A percentile compares a stretch with the other conserved stretches of the same genome.
Conservation (phyloP, 2,113 vertebrate genomes). For the Astur gentilis region DNA sequence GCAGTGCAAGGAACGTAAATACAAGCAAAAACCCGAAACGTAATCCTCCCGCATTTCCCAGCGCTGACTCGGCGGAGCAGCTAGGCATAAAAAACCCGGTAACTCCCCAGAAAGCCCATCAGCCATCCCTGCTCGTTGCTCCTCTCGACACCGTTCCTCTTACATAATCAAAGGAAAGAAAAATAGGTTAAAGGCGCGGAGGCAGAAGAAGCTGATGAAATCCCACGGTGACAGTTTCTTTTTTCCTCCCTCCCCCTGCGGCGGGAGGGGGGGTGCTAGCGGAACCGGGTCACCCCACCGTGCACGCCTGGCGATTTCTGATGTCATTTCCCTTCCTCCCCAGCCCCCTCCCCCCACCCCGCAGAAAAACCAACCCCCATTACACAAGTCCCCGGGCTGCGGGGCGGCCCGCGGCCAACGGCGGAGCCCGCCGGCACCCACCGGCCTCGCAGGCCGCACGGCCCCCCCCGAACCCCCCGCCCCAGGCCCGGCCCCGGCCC, state of each 20-base stretch:
- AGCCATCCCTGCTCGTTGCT: neutral
- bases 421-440: no score
- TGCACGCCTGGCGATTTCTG: neutral
- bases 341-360: no score
- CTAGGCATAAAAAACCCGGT: neutral
- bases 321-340: constrained; percentile 51
- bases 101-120: neutral
- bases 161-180: neutral
- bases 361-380: no score
- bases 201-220: constrained; percentile 38
- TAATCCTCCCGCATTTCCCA: neutral
- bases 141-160: neutral
- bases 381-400: no score
- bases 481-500: no score
- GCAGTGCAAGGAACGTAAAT: rapidly evolving
- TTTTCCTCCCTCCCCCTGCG: constrained; percentile 8
- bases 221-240: constrained; percentile 47
- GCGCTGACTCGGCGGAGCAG: neutral
- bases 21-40: rapidly evolving
- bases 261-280: neutral
- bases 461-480: no score
- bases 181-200: constrained; percentile 23
- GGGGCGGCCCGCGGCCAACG: no score
- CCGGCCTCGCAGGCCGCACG: no score
- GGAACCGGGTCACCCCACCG: constrained; percentile 38